Evolutionary conservation across 2,113 vertebrate genomes (phyloP), one percentile per base, ranked within the genome.

Genomic region (Saimiri boliviensis): DNA sequence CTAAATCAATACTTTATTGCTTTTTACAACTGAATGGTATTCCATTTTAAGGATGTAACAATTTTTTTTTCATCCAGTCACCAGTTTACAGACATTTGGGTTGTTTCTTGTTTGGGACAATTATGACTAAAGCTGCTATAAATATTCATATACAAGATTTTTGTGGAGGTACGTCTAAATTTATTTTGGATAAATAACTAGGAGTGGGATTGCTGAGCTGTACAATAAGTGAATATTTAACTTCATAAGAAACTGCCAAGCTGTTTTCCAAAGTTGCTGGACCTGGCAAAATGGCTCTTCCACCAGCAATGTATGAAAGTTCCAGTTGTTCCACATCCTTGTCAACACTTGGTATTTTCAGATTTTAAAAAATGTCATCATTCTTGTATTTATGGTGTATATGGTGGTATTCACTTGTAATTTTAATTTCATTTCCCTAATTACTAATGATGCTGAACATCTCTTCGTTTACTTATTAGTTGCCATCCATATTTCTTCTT

Each of bases 141-240:
- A 90, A 42, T 86, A 79, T 84, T 71, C 42, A 47, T 5, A 23
- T 70, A 40, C 16, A 88, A 79, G 49, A 63, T 84, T 92, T 88
- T 84, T 79, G 40, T 94, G 40, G 76, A 82, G 21, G 19, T 84
- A 54, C 73, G 60, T 76, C 84, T 77, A 70, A 76, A 92, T 92
- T 79, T 88, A 87, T 96, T 84, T 63, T 71, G 30, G 27, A n/a
- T 88, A 77, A 92, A 88, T 54, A 94, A n/a, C 49, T 84, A 94
- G 17, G 27, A 88, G 60, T 63, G 42, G 60, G 60, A 76, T 60
- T 42, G 17, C 70, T 84, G 84, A 92, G 60, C 40, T 79, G 23
- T 73, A 63, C 30, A 82, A 63, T 37, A 68, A 54, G 30, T 71
- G 9, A 84, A 17, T 77, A 35, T 88, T 83, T 83, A 94, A 83